Conservation (phyloP, 2,113 vertebrate species). For the Choloepus hoffmanni region DNA sequence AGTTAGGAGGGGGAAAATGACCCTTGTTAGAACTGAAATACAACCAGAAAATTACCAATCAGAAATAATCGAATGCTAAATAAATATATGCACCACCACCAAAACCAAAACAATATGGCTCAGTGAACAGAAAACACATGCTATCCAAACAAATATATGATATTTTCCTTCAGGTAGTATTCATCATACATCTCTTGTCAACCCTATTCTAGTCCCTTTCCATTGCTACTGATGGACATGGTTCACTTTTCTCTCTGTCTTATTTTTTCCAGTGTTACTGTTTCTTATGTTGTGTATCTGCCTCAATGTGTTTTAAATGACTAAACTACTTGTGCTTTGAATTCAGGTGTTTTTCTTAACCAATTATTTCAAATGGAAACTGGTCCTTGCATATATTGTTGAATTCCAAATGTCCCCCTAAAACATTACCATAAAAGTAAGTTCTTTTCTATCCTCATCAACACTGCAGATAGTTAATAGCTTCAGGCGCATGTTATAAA, state of each 20-base stretch:
- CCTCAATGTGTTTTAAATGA: conserved; percentile 71
- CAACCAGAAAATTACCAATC: background rate
- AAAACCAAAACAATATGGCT: conserved; percentile 31
- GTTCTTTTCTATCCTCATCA: conserved; percentile 76
- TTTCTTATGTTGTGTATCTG: conserved; percentile 57
- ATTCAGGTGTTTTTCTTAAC: conserved; percentile 80
- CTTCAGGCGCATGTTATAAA: conserved; percentile 70
- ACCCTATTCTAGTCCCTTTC: background rate
- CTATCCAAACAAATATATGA: background rate
- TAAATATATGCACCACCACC: background rate
- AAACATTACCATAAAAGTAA: conserved; percentile 74
- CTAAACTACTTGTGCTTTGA: conserved; percentile 74
- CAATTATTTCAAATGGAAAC: conserved; percentile 71
- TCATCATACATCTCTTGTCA: background rate
- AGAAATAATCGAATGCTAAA: conserved; percentile 44
- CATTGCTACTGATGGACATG: background rate
- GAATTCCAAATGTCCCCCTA: conserved; percentile 77
- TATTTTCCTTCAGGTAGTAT: conserved; percentile 5
- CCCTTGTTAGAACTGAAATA: conserved; percentile 27
- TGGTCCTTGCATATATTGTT: conserved; percentile 73
- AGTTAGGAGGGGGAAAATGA: background rate
- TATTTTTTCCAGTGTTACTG: background rate
- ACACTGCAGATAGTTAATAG: conserved; percentile 81
- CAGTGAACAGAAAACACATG: conserved; percentile 10
- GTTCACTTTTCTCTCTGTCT: background rate